A percentile compares a stretch with the other conserved stretches of the same genome.
Conservation (phyloP, 2,113 vertebrate genomes). For the Notechis scutatus region DNA sequence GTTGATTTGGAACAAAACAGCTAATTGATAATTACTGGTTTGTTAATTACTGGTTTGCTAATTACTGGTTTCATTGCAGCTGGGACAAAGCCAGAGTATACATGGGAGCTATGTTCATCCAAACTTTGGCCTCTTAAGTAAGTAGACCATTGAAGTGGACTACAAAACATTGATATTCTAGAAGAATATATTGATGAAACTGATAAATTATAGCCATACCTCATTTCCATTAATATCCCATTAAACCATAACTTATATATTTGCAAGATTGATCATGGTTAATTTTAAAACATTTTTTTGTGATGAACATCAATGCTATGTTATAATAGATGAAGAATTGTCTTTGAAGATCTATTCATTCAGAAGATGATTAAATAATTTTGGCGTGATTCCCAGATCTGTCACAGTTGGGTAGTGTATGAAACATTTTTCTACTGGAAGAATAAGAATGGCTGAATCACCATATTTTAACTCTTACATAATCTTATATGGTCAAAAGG, state of each 20-base stretch:
- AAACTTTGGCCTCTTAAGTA: neutral
- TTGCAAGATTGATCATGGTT: slow-evolving; percentile 16
- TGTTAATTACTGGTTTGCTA: neutral
- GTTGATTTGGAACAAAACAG: neutral
- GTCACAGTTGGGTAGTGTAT: slow-evolving; percentile 44
- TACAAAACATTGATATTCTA: neutral
- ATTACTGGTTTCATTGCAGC: neutral
- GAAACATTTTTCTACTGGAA: slow-evolving; percentile 52
- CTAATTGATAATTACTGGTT: neutral
- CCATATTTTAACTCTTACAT: slow-evolving; percentile 66
- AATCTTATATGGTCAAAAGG: slow-evolving; percentile 66
- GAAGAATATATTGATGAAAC: neutral
- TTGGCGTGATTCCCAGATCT: slow-evolving; percentile 56
- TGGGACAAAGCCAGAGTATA: neutral
- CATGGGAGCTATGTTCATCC: neutral
- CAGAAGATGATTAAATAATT: slow-evolving; percentile 48
- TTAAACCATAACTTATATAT: neutral
- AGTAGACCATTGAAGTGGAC: neutral
- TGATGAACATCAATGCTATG: slow-evolving; percentile 32
- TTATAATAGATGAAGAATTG: slow-evolving; percentile 42
- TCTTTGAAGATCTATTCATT: slow-evolving; percentile 58
- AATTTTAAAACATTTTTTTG: slow-evolving; percentile 21
- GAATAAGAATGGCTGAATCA: slow-evolving; percentile 54
- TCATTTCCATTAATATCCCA: neutral
- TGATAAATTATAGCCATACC: neutral